Base-by-base conservation (phyloP, 2,797 vertebrate species). In the Chiloscyllium punctatum region DNA sequence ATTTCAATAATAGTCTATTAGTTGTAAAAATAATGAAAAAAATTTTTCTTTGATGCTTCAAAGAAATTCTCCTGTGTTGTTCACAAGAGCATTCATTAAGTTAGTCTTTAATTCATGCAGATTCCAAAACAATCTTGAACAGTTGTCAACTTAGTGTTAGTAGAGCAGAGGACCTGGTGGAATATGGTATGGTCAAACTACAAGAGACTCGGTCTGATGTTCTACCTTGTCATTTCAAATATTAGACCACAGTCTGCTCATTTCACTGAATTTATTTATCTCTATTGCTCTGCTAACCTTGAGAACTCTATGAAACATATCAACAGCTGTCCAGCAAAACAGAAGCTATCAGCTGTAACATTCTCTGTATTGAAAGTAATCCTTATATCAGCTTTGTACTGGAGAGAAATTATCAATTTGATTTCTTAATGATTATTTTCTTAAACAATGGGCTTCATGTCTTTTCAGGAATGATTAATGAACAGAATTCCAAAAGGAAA, bases 381-480 rank as follows among this genome's bases (percentile, higher is more conserved):
- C 88, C 33, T 91, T 66, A 91, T 91, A 66, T 66, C 30, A 91
- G 88, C 21, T 33, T 37, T 91, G 57, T 4, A 62, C 37, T 84
- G 51, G 5, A 91, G 27, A 62, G n/a, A 15, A 8, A 30, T 91
- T 66, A 91, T 57, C 88, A 91, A 91, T n/a, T 91, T 91, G 66
- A 91, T 62, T 91, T 91, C 88, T 62, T 53, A 62, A 62, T 62
- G 53, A 91, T 66, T 57, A 16, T 91, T 91, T 91, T 66, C 33
- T 30, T n/a, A 96, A 69, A 86, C 62, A 91, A 96, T 72, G 71
- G 68, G 68, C 77, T 96, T 96, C 94, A 95, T 95, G 96, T 96
- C 69, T 95, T 90, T 96, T 96, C 96, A 94, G 95, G 77, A 95
- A 91, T 96, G 95, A 96, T 96, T 96, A 96, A 96, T 82, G 95